Conservation (phyloP, 2,797 vertebrate genomes). For the Bovichtus diacanthus region DNA sequence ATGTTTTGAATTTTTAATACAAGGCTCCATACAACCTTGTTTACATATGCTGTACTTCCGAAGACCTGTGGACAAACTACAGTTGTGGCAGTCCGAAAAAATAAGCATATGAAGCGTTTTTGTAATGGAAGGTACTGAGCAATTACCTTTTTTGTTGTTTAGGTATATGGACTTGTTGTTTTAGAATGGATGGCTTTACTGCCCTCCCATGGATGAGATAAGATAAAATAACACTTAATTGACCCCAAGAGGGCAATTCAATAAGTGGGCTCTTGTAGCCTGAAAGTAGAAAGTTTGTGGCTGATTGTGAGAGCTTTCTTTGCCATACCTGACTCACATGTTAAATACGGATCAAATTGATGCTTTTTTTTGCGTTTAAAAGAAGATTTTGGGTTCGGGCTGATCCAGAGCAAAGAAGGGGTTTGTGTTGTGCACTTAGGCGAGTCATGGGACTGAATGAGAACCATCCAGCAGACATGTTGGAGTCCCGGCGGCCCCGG, state of each 20-base stretch:
- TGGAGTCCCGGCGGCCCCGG: constrained; percentile 67
- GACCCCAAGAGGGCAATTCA: not conserved
- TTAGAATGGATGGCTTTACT: not conserved
- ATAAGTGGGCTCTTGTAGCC: constrained; percentile 1
- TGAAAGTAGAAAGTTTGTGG: constrained; percentile 6
- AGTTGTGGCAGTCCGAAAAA: not conserved
- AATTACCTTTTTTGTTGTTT: not conserved
- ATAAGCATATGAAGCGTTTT: not conserved
- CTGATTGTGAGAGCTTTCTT: not conserved
- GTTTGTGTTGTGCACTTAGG: not conserved
- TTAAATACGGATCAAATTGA: not conserved
- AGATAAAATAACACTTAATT: constrained; percentile 51
- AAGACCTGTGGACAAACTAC: not conserved
- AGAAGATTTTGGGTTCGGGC: rapidly evolving
- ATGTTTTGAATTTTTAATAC: no score
- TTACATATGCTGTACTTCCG: no score
- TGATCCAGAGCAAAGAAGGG: not conserved
- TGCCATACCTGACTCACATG: not conserved
- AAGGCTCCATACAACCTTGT: no score
- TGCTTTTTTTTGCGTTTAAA: no score
- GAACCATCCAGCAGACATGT: constrained; percentile 66
- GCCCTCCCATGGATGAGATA: constrained; percentile 37
- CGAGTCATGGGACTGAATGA: constrained; percentile 36
- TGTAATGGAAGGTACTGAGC: not conserved
- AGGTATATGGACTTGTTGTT: not conserved